A percentile compares a stretch with the other conserved stretches of the same genome.
phyloP scores from a whole-genome alignment of 2,888 invertebrate species.

The Luperina nickerlii region DNA sequence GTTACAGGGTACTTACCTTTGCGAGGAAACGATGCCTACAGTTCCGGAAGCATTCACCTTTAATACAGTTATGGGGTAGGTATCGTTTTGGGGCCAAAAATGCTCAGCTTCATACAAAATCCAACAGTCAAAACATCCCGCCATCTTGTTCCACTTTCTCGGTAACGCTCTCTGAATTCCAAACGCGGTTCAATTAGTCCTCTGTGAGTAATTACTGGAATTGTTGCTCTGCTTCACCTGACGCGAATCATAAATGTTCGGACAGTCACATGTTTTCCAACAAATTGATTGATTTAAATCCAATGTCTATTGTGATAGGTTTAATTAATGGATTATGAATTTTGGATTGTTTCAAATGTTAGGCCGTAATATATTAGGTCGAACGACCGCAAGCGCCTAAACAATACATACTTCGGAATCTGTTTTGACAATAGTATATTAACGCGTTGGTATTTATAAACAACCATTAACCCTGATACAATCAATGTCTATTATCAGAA shows the following conservation, averaged over 20 bases:
- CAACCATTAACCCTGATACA: background rate
- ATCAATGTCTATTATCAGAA: background rate
- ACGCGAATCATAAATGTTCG: conserved; percentile 18
- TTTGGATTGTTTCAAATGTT: background rate
- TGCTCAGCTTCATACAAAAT: background rate
- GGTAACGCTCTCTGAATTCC: conserved; percentile 28
- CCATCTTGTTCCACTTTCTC: background rate
- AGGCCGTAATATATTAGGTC: background rate
- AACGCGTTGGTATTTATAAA: background rate
- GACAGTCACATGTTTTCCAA: conserved; percentile 3
- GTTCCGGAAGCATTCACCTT: background rate
- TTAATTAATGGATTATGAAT: conserved; percentile 8
- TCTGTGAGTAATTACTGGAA: conserved; percentile 29
- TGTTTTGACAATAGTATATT: background rate
- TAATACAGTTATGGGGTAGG: background rate
- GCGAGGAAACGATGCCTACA: background rate
- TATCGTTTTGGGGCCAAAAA: background rate
- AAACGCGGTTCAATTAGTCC: conserved; percentile 39
- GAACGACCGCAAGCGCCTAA: too few species aligned
- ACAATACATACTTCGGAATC: background rate
- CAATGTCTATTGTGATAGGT: background rate
- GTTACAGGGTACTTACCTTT: background rate
- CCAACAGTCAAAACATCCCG: background rate
- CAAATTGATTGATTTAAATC: conserved; percentile 14
- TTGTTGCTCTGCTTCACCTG: conserved; percentile 19